Percentiles rank a stretch among this genome's conserved stretches.
Evolutionary conservation across 2,797 vertebrate genomes (phyloP).

Genomic region (Simalia tracyae): DNA sequence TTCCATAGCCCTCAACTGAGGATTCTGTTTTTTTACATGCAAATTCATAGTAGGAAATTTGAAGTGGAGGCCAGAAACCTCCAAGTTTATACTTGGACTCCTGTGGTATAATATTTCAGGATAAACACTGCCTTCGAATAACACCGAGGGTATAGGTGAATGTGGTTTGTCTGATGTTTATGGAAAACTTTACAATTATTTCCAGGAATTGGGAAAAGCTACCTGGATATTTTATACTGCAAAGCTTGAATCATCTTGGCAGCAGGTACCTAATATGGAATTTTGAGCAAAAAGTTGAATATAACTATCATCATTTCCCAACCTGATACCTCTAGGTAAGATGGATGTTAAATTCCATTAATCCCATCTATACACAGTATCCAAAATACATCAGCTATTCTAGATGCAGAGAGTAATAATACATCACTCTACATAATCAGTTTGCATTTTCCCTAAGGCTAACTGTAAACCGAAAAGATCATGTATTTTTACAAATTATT

Average conservation of each 20-base stretch:
- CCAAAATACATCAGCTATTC: neutral
- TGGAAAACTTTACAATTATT: neutral
- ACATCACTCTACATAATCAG: neutral
- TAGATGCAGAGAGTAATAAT: neutral
- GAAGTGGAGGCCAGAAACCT: neutral
- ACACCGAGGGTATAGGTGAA: neutral
- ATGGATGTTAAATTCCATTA: neutral
- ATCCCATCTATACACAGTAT: neutral
- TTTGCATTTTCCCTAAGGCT: neutral
- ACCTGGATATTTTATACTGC: neutral
- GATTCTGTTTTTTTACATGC: conserved; percentile 3
- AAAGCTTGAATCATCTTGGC: neutral
- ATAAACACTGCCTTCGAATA: neutral
- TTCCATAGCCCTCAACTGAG: conserved; percentile 3
- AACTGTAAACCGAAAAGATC: neutral
- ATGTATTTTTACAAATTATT: neutral
- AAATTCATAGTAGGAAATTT: neutral
- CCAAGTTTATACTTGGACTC: neutral
- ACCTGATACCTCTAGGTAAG: neutral
- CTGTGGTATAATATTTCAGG: neutral
- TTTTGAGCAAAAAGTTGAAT: neutral
- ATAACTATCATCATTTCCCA: neutral
- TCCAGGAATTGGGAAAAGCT: neutral
- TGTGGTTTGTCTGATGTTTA: neutral
- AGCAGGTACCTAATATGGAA: neutral